Evolutionary conservation across 2,888 invertebrate species (phyloP), one percentile per base, ranked within the genome.

Genomic region (Scrobipalpa atriplicella): DNA sequence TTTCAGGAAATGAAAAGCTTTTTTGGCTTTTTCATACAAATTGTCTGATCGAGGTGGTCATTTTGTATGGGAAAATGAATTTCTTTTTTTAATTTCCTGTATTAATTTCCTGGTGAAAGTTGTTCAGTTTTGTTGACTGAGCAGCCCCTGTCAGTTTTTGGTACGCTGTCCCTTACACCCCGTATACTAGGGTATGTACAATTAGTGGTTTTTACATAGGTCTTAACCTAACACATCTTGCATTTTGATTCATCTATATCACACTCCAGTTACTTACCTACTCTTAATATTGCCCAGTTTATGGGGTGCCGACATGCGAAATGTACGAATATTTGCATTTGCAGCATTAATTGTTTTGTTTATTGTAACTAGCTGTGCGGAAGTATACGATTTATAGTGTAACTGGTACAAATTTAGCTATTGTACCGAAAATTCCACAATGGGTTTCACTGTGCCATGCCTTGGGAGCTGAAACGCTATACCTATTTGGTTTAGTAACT

Each of bases 271-370:
- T 38, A 16, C 7, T 58, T 38, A 58, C 38, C 38, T 38, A 38
- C 58, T 18, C 38, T n/a, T 80, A 78, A 78, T 78, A 79, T 75
- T 72, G 72, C 71, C 71, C 72, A 74, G 73, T 74, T 80, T 79
- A 81, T 78, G 76, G 75, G 75, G 74, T 73, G 75, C 75, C 74
- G 78, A 78, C 83, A 82, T 78, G 82, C 79, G 75, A 81, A 75
- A 75, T 76, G 73, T 70, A 9, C 58, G 38, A 58, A 58, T 58
- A 72, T 74, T 66, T 67, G 70, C 65, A 66, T 68, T 67, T 68
- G 64, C 64, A 63, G 43, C 68, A 63, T 66, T 68, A 68, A 68
- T 68, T 68, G 68, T 68, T 68, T 68, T 62, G 66, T 66, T 68
- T 60, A 62, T 68, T 65, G 67, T 56, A 52, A 64, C 54, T 60